A percentile compares a stretch with the other conserved stretches of the same genome.
Conservation (phyloP, 2,888 invertebrate species). For the Agapetus fuscipes region DNA sequence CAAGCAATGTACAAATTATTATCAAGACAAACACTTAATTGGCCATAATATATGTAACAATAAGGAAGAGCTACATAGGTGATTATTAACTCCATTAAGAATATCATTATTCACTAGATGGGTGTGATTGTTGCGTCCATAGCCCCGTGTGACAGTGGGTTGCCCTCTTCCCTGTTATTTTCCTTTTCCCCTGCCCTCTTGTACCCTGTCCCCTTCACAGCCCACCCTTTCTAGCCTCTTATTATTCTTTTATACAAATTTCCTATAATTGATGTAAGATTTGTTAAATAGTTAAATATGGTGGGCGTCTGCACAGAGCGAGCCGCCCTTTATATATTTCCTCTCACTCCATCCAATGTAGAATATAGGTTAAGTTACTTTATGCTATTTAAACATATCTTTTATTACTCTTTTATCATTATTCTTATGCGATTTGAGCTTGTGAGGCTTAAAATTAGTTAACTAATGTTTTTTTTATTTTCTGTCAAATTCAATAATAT, state of each 20-base stretch:
- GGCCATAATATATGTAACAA: conserved; percentile 15
- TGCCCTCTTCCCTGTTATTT: no score
- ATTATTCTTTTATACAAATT: conserved; percentile 19
- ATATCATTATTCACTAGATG: conserved; percentile 19
- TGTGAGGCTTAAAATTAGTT: conserved; percentile 22
- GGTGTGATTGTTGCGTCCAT: no score
- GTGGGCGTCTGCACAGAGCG: conserved; percentile 14
- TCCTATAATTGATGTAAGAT: conserved; percentile 15
- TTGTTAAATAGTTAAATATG: conserved; percentile 17
- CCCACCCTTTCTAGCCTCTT: conserved; percentile 12
- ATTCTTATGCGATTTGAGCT: conserved; percentile 22
- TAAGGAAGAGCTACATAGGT: conserved; percentile 19
- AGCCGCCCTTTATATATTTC: conserved; percentile 14
- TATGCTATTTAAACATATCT: conserved; percentile 20
- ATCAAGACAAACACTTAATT: conserved; percentile 20
- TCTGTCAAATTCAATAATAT: conserved; percentile 19
- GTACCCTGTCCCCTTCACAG: not conserved
- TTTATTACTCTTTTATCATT: conserved; percentile 18
- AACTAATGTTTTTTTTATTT: conserved; percentile 21
- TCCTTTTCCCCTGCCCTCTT: conserved; percentile 1
- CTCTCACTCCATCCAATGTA: conserved; percentile 18
- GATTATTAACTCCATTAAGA: conserved; percentile 17
- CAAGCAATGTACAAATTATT: conserved; percentile 20
- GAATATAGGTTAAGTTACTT: conserved; percentile 20
- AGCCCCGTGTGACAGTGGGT: no score